Percentiles rank a stretch among this genome's conserved stretches.
phyloP scores from a whole-genome alignment of 1,140 invertebrate genomes.

The Heliconius melpomene region DNA sequence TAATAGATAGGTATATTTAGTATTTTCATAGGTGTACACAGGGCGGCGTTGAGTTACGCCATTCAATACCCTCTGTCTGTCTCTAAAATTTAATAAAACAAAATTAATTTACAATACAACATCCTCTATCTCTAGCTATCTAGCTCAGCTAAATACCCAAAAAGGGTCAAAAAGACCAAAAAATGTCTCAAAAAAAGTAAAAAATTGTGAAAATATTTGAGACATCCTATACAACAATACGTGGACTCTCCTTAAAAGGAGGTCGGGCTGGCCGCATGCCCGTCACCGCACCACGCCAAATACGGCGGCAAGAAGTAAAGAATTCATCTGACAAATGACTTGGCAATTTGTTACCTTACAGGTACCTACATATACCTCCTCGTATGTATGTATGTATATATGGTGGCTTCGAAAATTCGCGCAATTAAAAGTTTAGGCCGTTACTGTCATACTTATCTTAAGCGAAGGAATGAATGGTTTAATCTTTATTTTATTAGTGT shows the following conservation, averaged over 20 bases:
- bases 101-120: background rate
- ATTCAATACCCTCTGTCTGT: background rate
- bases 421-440: background rate
- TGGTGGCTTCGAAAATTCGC: background rate
- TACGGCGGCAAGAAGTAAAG: slow-evolving; percentile 65
- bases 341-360: slow-evolving; percentile 67
- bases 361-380: background rate
- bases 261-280: slow-evolving; percentile 51
- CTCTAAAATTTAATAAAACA: background rate
- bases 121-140: background rate
- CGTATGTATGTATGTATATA: background rate
- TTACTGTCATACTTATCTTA: background rate
- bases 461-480: background rate
- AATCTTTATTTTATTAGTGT: background rate
- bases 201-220: slow-evolving; percentile 44
- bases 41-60: background rate
- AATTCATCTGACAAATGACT: slow-evolving; percentile 73
- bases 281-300: slow-evolving; percentile 59
- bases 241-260: slow-evolving; percentile 53
- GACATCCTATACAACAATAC: slow-evolving; percentile 58
- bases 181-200: slow-evolving; percentile 39
- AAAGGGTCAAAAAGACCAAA: slow-evolving; percentile 3
- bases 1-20: too few species aligned
- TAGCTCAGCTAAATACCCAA: background rate
- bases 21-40: background rate